Evolutionary conservation across 2,888 invertebrate species (phyloP), one percentile per base, ranked within the genome.

Genomic region (Arctia plantaginis): DNA sequence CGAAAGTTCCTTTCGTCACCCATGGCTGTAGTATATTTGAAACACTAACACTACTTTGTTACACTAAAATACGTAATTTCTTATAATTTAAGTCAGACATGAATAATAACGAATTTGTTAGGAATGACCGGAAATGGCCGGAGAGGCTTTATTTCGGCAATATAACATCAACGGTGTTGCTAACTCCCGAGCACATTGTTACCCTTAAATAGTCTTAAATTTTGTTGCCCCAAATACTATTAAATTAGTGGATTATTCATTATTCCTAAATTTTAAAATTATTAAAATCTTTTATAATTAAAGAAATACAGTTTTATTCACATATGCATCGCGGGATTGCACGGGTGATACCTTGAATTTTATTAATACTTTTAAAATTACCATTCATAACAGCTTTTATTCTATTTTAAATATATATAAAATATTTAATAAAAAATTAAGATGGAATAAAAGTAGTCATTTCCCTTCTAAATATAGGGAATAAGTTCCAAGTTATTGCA

Each of bases 1-100:
- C 98, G 97, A 91, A 98, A 98, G 93, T 98, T 98, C 80, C 98
- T 95, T 90, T 98, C 97, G 88, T 98, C 98, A 23, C 97, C 95
- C 91, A 92, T 95, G 82, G 83, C 88, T 69, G 35, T 35, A 33
- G 23, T 30, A 51, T 55, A 23, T 30, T 72, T 55, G 15, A 27
- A 55, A 30, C 7, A 7, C 2, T n/a, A n/a, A n/a, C n/a, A n/a
- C n/a, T n/a, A n/a, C n/a, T n/a, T 7, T 27, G 15, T 30, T 62
- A 30, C 15, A 62, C 30, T 30, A 39, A 39, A 66, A 66, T 27
- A 39, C 59, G 1, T n/a, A 39, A 59, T n/a, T 69, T 35, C 27
- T 39, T 12, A 59, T n/a, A n/a, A n/a, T 10, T 33, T 12, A 27
- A n/a, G 20, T 35, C 35, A 39, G 12, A 65, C 23, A 39, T 66